These are phyloP conservation scores for Heloderma charlesbogerti DNA, from an alignment of 2,113 vertebrate species.

Conservation along the genomic window DNA sequence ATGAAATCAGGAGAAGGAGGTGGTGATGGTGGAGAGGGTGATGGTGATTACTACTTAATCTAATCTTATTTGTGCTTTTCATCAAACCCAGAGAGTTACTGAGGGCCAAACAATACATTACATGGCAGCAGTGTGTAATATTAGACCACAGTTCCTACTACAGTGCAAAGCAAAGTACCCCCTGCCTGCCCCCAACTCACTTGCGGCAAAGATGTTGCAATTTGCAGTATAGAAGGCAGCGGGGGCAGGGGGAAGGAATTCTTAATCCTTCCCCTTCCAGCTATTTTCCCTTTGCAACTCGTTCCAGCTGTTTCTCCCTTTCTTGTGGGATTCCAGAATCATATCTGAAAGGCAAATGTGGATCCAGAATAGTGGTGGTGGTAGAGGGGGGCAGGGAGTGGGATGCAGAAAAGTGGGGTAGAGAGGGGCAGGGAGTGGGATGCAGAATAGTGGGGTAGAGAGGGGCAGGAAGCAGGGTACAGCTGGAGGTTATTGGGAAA, in stretches of 20 bases:
- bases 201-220: no score
- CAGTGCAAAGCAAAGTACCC: background rate
- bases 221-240: background rate
- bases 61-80: slow-evolving; percentile 48
- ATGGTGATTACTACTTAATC: slow-evolving; percentile 22
- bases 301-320: no score
- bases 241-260: background rate
- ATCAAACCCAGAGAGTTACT: slow-evolving; percentile 29
- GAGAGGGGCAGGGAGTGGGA: no score
- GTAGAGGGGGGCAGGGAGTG: no score
- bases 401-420: no score
- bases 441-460: no score
- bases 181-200: no score
- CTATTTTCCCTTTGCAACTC: background rate
- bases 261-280: background rate
- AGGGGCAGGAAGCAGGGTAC: no score
- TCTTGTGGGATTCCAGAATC: no score
- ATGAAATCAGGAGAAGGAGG: slow-evolving; percentile 26
- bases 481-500: background rate
- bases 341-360: background rate
- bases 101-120: background rate
- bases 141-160: background rate
- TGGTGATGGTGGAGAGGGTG: background rate
- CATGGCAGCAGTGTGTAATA: background rate
- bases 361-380: background rate